Evolutionary conservation across 1,140 invertebrate species (phyloP).

Genomic region (Bombus sylvicola): DNA sequence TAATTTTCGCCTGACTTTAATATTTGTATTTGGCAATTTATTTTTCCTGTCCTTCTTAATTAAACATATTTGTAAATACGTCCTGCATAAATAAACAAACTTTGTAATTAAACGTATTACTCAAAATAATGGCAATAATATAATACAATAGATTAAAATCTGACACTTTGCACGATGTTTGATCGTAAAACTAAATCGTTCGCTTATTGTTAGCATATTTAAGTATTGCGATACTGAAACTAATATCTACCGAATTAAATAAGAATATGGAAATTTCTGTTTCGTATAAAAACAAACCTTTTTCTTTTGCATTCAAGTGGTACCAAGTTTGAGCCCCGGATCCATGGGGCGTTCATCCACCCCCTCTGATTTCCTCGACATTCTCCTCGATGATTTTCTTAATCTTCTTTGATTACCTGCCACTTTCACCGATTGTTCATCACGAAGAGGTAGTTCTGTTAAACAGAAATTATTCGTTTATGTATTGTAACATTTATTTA

Average conservation of each 20-base stretch:
- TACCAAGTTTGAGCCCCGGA: conserved; percentile 53
- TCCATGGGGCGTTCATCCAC: conserved; percentile 55
- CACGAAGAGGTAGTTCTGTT: conserved; percentile 2
- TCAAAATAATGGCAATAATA: too few relatives aligned
- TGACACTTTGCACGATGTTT: not conserved
- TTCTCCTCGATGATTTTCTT: conserved; percentile 34
- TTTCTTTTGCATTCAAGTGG: conserved; percentile 64
- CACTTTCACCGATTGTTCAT: conserved; percentile 34
- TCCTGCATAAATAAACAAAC: too few relatives aligned
- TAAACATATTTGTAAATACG: too few relatives aligned
- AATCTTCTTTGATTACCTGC: not conserved
- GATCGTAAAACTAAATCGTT: not conserved
- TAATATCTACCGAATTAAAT: not conserved
- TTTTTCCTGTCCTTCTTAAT: too few relatives aligned
- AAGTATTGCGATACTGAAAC: not conserved
- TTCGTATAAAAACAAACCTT: conserved; percentile 28
- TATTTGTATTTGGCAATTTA: too few relatives aligned
- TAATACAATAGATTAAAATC: not conserved
- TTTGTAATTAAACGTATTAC: too few relatives aligned
- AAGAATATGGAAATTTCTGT: not conserved
- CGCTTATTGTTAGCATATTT: not conserved
- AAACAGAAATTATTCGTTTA: not conserved
- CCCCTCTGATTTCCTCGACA: conserved; percentile 52
- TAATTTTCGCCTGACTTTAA: too few relatives aligned
- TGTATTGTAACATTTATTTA: not conserved